phyloP scores from a whole-genome alignment of 2,888 invertebrate species.

The Aleiodes leptofemur region DNA sequence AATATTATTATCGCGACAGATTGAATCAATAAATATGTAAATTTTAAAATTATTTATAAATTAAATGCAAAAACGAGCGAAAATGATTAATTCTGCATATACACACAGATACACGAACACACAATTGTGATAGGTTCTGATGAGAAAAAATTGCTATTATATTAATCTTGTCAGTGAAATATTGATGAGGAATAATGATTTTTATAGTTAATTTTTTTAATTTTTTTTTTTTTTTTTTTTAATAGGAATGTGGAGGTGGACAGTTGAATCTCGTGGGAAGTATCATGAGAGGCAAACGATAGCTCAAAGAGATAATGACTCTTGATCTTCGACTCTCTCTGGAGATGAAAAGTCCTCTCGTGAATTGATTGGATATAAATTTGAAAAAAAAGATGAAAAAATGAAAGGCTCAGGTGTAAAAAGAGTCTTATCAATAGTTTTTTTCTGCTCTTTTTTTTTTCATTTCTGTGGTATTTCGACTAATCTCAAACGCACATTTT shows the following conservation, averaged over 20 bases:
- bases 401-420: background rate
- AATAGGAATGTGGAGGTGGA: slow-evolving; percentile 31
- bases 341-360: background rate
- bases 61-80: background rate
- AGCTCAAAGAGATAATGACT: slow-evolving; percentile 1
- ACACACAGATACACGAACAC: too few species aligned
- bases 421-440: background rate
- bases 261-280: slow-evolving; percentile 42
- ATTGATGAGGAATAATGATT: slow-evolving; percentile 7
- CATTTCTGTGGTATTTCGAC: background rate
- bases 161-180: background rate
- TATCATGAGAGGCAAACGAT: slow-evolving; percentile 1
- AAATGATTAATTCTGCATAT: too few species aligned
- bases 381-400: background rate
- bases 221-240: slow-evolving; percentile 10
- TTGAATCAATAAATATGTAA: slow-evolving; percentile 18
- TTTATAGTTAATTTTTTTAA: background rate
- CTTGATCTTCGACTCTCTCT: background rate
- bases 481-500: background rate
- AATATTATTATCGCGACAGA: slow-evolving; percentile 5
- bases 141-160: background rate
- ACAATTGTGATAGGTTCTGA: too few species aligned
- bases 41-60: slow-evolving; percentile 9
- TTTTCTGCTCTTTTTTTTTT: background rate
- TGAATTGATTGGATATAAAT: background rate